Evolutionary conservation across 2,113 vertebrate species (phyloP).

Genomic region (Aix galericulata): DNA sequence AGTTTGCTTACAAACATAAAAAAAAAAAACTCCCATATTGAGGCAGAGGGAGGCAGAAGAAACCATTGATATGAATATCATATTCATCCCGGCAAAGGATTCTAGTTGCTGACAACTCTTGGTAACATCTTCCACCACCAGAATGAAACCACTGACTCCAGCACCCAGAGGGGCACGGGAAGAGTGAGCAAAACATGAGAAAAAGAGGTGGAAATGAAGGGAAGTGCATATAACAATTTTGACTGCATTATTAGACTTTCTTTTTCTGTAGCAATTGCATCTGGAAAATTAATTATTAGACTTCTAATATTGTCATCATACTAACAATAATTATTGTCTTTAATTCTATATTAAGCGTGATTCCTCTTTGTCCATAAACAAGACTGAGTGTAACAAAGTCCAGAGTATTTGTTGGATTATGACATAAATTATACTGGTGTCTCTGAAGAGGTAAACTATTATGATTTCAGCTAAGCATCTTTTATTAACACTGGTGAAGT

Average conservation of each 20-base stretch:
- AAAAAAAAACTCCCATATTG: not conserved
- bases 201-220: not conserved
- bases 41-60: not conserved
- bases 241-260: not conserved
- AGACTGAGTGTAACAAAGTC: not conserved
- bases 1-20: not conserved
- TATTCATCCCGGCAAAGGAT: not conserved
- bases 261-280: not conserved
- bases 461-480: not conserved
- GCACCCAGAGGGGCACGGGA: not conserved
- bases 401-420: not conserved
- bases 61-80: not conserved
- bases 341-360: not conserved
- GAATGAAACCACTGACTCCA: too few species aligned
- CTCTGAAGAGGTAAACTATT: not conserved
- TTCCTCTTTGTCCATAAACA: not conserved
- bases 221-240: not conserved
- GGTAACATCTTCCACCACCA: not conserved
- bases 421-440: not conserved
- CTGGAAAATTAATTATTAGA: not conserved
- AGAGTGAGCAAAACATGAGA: not conserved
- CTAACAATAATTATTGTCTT: not conserved
- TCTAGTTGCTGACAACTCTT: not conserved
- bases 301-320: not conserved
- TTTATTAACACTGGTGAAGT: not conserved